These are phyloP conservation scores for Habrosyne pyritoides DNA, from an alignment of 2,888 invertebrate genomes.

Conservation along the genomic window DNA sequence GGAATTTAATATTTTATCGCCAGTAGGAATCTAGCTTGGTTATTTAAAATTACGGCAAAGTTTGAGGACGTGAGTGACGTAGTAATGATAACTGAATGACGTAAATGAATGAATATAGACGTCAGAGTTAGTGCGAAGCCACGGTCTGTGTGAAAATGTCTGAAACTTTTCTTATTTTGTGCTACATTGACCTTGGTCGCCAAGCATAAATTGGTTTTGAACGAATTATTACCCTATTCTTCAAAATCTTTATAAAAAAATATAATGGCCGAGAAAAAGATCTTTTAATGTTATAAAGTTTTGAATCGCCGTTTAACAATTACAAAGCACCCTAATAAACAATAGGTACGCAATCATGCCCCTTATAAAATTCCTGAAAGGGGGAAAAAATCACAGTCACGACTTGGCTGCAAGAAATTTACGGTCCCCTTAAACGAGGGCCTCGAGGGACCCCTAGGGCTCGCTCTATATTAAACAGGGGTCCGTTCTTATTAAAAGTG, in stretches of 20 bases:
- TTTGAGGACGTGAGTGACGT: constrained; percentile 5
- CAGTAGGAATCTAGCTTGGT: constrained; percentile 23
- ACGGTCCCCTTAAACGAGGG: constrained; percentile 56
- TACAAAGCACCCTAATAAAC: constrained; percentile 36
- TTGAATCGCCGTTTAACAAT: constrained; percentile 15
- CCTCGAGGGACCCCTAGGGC: constrained; percentile 58
- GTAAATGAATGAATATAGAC: neutral
- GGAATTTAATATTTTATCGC: constrained; percentile 62
- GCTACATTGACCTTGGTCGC: neutral
- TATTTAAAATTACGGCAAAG: constrained; percentile 29
- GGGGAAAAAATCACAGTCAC: constrained; percentile 65
- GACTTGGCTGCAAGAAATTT: constrained; percentile 55
- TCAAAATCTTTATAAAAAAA: no score
- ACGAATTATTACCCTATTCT: no score
- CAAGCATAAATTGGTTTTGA: neutral
- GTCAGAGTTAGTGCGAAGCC: neutral
- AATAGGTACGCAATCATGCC: constrained; percentile 60
- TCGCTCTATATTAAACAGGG: constrained; percentile 75
- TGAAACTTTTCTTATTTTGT: constrained; percentile 1
- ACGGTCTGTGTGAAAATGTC: neutral
- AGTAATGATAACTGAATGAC: neutral
- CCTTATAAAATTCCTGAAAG: constrained; percentile 48
- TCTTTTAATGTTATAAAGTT: neutral
- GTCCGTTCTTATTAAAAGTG: constrained; percentile 72
- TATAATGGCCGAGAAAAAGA: neutral